phyloP scores from a whole-genome alignment of 2,113 vertebrate genomes.

The Calonectris borealis region DNA sequence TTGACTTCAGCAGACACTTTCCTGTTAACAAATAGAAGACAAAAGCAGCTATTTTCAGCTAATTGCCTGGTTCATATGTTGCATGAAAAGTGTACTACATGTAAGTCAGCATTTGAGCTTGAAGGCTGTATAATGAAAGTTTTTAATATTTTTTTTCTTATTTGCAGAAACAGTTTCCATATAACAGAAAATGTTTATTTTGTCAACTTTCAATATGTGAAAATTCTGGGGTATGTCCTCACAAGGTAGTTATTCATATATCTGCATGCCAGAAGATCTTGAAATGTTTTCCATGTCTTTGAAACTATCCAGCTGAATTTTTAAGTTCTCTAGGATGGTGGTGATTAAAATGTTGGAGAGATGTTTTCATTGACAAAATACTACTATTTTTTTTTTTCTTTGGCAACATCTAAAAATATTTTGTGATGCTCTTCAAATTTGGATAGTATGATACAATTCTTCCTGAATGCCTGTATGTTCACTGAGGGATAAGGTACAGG shows the following conservation, averaged over 20 bases:
- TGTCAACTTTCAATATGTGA: neutral
- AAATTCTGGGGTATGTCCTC: neutral
- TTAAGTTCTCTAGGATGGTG: neutral
- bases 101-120: neutral
- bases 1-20: neutral
- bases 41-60: neutral
- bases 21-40: neutral
- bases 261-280: neutral
- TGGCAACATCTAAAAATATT: neutral
- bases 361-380: neutral
- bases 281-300: neutral
- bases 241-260: neutral
- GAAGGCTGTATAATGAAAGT: neutral
- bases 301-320: neutral
- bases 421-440: neutral
- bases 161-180: neutral
- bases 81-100: accelerated
- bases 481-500: neutral
- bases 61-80: neutral
- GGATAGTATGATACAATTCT: neutral
- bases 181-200: neutral
- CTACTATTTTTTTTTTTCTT: neutral
- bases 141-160: neutral
- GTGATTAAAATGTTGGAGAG: neutral
- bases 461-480: neutral